Evolutionary conservation across 2,113 vertebrate genomes (phyloP).

Genomic region (Thamnophis sirtalis): DNA sequence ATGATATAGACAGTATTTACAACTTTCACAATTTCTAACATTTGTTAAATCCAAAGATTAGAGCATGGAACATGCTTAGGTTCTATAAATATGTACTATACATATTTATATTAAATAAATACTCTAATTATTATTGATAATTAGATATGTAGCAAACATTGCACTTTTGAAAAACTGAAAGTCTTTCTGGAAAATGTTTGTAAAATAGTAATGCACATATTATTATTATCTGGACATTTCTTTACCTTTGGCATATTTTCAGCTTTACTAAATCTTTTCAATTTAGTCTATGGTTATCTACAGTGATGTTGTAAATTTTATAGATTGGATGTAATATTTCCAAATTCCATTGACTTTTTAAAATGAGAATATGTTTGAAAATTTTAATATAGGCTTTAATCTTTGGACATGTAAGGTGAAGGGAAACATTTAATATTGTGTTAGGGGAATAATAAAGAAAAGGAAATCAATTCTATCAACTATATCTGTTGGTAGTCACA

Average conservation of each 20-base stretch:
- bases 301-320: conserved; percentile 17
- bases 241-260: conserved; percentile 15
- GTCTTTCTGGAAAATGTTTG: conserved; percentile 18
- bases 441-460: not conserved
- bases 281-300: not conserved
- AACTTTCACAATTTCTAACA: conserved; percentile 36
- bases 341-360: conserved; percentile 3
- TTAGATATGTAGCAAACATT: conserved; percentile 46
- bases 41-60: conserved; percentile 30
- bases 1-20: conserved; percentile 54
- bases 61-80: not conserved
- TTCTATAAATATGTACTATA: not conserved
- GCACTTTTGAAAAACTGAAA: conserved; percentile 35
- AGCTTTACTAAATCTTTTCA: conserved; percentile 1
- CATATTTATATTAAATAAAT: conserved; percentile 9
- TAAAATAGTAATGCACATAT: conserved; percentile 29
- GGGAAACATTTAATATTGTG: not conserved
- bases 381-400: not conserved
- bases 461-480: not conserved
- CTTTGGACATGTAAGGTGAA: not conserved
- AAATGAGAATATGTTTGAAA: not conserved
- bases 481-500: not conserved
- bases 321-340: not conserved
- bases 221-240: conserved; percentile 33
- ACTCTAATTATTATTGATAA: conserved; percentile 48